A percentile compares a stretch with the other conserved stretches of the same genome.
Evolutionary conservation across 2,113 vertebrate species (phyloP).

Genomic region (Corythaixoides concolor): DNA sequence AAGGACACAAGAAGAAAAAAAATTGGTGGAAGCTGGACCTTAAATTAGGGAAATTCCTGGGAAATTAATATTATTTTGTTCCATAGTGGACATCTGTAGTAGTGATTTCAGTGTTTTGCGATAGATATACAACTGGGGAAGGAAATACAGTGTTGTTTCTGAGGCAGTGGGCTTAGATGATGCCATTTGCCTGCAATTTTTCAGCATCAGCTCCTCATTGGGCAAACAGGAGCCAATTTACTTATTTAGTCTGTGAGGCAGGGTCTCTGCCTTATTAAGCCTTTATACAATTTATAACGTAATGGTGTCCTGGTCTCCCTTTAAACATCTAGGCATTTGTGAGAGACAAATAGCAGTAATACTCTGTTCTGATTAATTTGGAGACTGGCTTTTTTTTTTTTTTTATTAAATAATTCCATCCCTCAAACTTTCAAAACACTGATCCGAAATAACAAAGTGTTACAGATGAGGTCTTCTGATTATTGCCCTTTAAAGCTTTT

Average conservation of each 20-base stretch:
- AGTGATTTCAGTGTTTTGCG: background rate
- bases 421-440: constrained; percentile 62
- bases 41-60: background rate
- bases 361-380: constrained; percentile 45
- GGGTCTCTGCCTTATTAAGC: background rate
- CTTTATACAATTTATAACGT: background rate
- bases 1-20: background rate
- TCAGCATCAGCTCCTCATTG: background rate
- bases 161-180: background rate
- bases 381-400: background rate
- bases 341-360: constrained; percentile 22
- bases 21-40: background rate
- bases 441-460: constrained; percentile 77
- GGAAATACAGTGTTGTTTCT: background rate
- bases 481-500: constrained; percentile 79
- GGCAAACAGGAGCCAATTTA: background rate
- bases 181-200: background rate
- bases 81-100: background rate
- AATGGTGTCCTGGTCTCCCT: background rate
- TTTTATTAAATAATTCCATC: constrained; percentile 30
- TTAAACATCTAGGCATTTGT: background rate
- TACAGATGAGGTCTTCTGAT: constrained; percentile 73
- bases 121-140: background rate
- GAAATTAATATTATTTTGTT: background rate
- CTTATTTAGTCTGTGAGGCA: background rate